phyloP scores from a whole-genome alignment of 2,888 invertebrate species.

The Eulithis testata region DNA sequence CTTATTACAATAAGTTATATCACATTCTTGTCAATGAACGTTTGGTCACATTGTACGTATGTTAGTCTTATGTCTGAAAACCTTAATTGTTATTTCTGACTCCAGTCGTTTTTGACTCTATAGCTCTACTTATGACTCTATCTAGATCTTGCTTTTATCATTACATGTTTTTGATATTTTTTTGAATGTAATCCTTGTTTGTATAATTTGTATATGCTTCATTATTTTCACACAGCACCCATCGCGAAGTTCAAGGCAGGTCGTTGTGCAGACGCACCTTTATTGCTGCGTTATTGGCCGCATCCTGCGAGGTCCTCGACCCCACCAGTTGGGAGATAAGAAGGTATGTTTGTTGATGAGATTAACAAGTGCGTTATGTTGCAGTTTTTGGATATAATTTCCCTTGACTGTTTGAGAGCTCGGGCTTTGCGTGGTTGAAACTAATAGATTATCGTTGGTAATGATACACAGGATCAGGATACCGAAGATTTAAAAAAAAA shows the following conservation, averaged over 20 bases:
- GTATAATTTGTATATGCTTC: neutral
- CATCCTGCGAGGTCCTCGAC: conserved; percentile 66
- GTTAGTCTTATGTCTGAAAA: too few species aligned
- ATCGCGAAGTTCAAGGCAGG: conserved; percentile 73
- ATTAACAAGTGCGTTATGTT: neutral
- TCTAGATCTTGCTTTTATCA: too few species aligned
- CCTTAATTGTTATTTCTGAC: too few species aligned
- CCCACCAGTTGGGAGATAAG: conserved; percentile 46
- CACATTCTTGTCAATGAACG: too few species aligned
- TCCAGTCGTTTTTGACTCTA: too few species aligned
- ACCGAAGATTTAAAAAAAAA: too few species aligned
- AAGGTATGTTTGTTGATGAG: conserved; percentile 45
- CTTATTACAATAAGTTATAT: too few species aligned
- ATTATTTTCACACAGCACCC: conserved; percentile 38
- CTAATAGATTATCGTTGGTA: too few species aligned
- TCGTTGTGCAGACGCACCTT: conserved; percentile 71
- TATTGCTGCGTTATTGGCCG: conserved; percentile 66
- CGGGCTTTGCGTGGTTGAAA: too few species aligned
- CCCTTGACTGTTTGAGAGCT: neutral
- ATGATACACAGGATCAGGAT: too few species aligned
- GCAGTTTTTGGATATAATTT: neutral
- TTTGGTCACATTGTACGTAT: too few species aligned
- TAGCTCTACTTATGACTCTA: too few species aligned
- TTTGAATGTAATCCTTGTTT: neutral
- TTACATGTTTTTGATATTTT: neutral